Conservation (phyloP, 2,797 vertebrate genomes). For the Lacerta bilineata region DNA sequence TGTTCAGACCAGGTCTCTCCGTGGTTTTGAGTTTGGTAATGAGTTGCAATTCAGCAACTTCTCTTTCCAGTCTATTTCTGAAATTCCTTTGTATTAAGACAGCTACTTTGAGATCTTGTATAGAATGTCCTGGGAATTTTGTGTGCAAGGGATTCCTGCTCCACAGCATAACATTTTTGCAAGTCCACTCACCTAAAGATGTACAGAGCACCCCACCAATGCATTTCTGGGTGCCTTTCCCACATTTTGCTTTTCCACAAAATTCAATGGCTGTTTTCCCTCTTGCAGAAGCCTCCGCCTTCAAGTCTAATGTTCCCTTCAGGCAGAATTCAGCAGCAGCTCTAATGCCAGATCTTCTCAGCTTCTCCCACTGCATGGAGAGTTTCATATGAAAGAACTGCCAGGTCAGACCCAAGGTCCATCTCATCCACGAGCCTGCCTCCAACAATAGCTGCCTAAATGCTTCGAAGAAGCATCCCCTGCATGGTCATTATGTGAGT, state of each 20-base stretch:
- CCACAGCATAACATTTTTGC: neutral
- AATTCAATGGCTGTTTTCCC: no score
- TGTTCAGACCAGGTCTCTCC: no score
- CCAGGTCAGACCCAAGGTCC: no score
- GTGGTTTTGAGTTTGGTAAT: no score
- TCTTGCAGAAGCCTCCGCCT: neutral
- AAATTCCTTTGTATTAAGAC: no score
- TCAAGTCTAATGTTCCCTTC: neutral
- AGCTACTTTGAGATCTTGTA: no score
- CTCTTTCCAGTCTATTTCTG: no score
- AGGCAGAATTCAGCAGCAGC: neutral
- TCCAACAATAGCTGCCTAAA: no score
- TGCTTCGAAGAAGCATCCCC: no score
- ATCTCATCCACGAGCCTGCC: neutral
- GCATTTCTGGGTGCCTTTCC: neutral
- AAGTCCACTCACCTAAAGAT: constrained; percentile 12
- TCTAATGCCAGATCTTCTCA: neutral
- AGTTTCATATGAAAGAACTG: neutral
- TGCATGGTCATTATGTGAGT: no score
- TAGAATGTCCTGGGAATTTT: neutral
- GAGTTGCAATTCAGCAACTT: no score
- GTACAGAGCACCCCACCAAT: neutral
- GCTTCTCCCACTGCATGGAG: neutral
- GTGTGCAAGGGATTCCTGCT: constrained; percentile 23
- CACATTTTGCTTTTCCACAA: neutral